A percentile compares a stretch with the other conserved stretches of the same genome.
Evolutionary conservation across 2,113 vertebrate genomes (phyloP).

Genomic region (Paramisgurnus dabryanus): DNA sequence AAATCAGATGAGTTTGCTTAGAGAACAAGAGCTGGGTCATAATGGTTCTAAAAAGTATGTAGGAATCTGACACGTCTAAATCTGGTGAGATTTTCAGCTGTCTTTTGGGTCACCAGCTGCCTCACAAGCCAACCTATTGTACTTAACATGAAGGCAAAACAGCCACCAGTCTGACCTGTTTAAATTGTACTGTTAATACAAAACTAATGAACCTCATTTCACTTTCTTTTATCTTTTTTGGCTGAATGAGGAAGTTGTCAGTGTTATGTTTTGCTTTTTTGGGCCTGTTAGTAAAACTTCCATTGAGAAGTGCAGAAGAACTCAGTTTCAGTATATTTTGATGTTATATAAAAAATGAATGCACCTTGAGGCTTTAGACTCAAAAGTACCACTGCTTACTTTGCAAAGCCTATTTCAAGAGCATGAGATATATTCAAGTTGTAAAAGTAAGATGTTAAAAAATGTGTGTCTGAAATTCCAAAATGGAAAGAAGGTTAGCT

Average conservation of each 20-base stretch:
- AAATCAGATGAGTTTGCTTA: no score
- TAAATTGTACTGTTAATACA: neutral
- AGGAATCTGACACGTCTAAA: conserved; percentile 27
- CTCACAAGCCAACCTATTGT: neutral
- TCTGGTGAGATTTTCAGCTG: conserved; percentile 24
- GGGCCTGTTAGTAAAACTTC: conserved; percentile 7
- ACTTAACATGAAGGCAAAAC: neutral
- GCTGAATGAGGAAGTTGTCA: neutral
- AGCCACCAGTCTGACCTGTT: neutral
- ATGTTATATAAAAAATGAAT: neutral
- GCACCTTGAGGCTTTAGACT: neutral
- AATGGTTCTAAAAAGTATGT: neutral
- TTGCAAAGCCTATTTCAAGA: conserved; percentile 20
- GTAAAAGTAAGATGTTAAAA: no score
- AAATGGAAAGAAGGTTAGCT: no score
- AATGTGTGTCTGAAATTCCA: neutral
- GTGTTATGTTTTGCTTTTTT: neutral
- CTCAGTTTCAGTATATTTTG: neutral
- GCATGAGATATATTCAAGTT: neutral
- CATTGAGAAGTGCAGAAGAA: neutral
- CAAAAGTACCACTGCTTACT: neutral
- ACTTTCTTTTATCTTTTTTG: neutral
- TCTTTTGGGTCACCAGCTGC: conserved; percentile 14
- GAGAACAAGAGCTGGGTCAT: no score
- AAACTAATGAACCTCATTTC: neutral